phyloP scores from a whole-genome alignment of 2,797 vertebrate genomes.

The Pangasius djambal region DNA sequence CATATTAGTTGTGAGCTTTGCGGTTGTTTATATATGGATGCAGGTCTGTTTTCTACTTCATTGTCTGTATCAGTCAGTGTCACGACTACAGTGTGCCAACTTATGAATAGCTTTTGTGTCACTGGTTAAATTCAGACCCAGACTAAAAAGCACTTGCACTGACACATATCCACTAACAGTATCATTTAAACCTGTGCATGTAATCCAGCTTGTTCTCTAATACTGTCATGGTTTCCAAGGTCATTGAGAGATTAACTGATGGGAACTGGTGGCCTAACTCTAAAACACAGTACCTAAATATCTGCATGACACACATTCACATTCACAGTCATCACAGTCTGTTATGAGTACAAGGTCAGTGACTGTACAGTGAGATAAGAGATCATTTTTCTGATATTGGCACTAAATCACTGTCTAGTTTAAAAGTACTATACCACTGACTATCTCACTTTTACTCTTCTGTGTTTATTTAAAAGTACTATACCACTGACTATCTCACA shows the following conservation, averaged over 20 bases:
- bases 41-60: not conserved
- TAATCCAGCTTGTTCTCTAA: not conserved
- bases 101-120: constrained; percentile 8
- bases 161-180: not conserved
- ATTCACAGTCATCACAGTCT: not conserved
- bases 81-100: not conserved
- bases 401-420: not conserved
- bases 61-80: not conserved
- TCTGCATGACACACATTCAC: not conserved
- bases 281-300: not conserved
- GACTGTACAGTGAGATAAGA: not conserved
- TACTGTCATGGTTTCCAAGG: constrained; percentile 2
- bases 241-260: not conserved
- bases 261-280: too few relatives aligned
- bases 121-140: not conserved
- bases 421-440: not conserved
- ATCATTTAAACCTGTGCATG: not conserved
- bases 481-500: not conserved
- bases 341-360: not conserved
- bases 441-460: too few relatives aligned
- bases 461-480: not conserved
- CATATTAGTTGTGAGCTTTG: not conserved
- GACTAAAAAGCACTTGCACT: not conserved
- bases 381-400: not conserved
- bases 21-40: not conserved